Base-by-base conservation (phyloP, 2,888 invertebrate genomes). In the Ptychoptera contaminata region DNA sequence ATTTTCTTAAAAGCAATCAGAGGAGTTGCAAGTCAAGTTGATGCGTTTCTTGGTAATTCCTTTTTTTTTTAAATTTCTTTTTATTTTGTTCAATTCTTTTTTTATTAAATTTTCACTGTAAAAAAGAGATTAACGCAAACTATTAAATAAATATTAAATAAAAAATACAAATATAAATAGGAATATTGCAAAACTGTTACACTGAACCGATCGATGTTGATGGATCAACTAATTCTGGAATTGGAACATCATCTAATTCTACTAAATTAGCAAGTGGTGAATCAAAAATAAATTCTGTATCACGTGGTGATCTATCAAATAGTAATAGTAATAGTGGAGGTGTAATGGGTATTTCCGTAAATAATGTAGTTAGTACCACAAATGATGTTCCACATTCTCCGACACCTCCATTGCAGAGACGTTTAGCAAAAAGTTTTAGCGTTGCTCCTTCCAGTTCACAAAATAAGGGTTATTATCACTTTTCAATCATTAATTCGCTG, bases 1-100 rank as follows among this genome's bases (percentile, higher is more conserved):
- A 93, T 93, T 60, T 96, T 96, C 71, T 75, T 86, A 53, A 87
- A 86, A 61, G 92, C 94, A 8, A 90, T 96, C 72, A 83, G 82
- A 64, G 93, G 93, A 35, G 76, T 96, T 48, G 87, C 94, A 1
- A 83, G 84, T 30, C 82, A 94, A 59, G 91, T 94, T 11, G 94
- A 96, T 68, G 91, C 93, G 2, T 96, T 94, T 68, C 71, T 96
- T 51, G 94, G 94, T 88, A 71, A 67, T 71, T 48, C 23, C 41
- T 43, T 31, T 7, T 16, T 12, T 10, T 10, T 42, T n/a, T 42
- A 11, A 32, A n/a, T 31, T 37, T 10, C 16, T 6, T 38, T 38
- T 38, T 14, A 9, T 10, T 38, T 38, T 38, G 8, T 38, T 16
- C 16, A 2, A 9, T 38, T 6, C 4, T 16, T n/a, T n/a, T 8